Evolutionary conservation across 2,113 vertebrate species (phyloP).

Genomic region (Talpa occidentalis): DNA sequence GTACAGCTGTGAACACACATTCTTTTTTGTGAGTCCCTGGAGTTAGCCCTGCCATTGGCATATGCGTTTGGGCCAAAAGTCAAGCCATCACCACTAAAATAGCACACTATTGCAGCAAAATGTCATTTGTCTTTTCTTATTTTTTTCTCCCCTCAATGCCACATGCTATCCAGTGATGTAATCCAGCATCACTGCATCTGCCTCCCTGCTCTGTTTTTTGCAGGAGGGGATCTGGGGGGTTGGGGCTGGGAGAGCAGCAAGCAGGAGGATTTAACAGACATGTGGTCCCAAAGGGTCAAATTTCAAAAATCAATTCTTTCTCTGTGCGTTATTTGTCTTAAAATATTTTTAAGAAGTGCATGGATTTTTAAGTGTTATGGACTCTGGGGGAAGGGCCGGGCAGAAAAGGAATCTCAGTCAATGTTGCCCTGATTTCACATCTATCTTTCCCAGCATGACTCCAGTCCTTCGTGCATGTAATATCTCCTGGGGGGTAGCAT

Average conservation of each 20-base stretch:
- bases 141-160: constrained; percentile 78
- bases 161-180: constrained; percentile 84
- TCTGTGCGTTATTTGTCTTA: constrained; percentile 37
- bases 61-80: constrained; percentile 91
- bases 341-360: not conserved
- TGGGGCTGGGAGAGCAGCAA: constrained; percentile 49
- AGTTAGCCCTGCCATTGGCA: constrained; percentile 90
- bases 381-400: not conserved
- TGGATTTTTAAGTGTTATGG: not conserved
- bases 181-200: constrained; percentile 78
- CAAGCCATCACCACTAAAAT: constrained; percentile 87
- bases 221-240: not conserved
- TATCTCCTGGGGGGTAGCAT: not conserved
- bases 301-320: constrained; percentile 64
- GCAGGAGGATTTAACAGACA: constrained; percentile 67
- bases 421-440: not conserved
- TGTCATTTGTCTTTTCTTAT: constrained; percentile 80
- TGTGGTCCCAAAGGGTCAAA: constrained; percentile 68
- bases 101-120: constrained; percentile 81
- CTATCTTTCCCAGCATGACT: not conserved
- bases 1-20: constrained; percentile 93
- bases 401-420: not conserved
- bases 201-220: constrained; percentile 70
- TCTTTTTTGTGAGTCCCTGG: constrained; percentile 90
- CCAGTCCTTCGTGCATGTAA: not conserved